These are phyloP conservation scores for Folsomia manolachei DNA, from an alignment of 2,888 invertebrate genomes.

Conservation along the genomic window DNA sequence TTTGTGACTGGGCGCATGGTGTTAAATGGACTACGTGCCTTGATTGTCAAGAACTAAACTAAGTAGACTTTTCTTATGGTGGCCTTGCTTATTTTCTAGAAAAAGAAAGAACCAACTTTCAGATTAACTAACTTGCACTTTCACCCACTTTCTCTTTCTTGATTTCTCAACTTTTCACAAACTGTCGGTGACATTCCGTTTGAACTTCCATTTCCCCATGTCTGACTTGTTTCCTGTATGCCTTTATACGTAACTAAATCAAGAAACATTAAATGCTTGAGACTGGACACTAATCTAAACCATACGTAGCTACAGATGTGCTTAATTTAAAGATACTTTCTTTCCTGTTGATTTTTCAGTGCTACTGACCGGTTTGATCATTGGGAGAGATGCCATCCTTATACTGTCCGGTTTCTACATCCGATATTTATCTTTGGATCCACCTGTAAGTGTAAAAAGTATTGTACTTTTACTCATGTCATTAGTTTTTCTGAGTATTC, in stretches of 20 bases:
- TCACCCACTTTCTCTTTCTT: not conserved
- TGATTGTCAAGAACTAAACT: slow-evolving; percentile 5
- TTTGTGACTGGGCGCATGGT: not conserved
- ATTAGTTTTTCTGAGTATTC: not conserved
- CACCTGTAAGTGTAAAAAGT: slow-evolving; percentile 68
- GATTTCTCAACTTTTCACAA: not conserved
- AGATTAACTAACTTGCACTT: slow-evolving; percentile 5
- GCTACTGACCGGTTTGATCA: slow-evolving; percentile 73
- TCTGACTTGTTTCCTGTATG: not conserved
- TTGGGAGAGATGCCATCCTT: slow-evolving; percentile 77
- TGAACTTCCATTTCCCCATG: not conserved
- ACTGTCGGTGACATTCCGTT: not conserved
- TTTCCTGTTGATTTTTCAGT: slow-evolving; percentile 53
- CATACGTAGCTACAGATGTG: not conserved
- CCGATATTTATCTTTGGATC: slow-evolving; percentile 82
- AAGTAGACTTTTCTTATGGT: not conserved
- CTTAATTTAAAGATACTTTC: not conserved
- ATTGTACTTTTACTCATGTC: slow-evolving; percentile 1
- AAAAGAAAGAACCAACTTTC: not conserved
- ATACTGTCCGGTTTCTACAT: slow-evolving; percentile 84
- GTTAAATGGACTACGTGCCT: not conserved
- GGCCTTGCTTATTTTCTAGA: not conserved
- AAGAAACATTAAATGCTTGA: not conserved
- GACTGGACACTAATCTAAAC: no score
- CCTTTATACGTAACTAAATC: no score